Evolutionary conservation across 37 sponge, comb jelly and placozoan genomes (phyloP).

Genomic region (Ephydatia muelleri): DNA sequence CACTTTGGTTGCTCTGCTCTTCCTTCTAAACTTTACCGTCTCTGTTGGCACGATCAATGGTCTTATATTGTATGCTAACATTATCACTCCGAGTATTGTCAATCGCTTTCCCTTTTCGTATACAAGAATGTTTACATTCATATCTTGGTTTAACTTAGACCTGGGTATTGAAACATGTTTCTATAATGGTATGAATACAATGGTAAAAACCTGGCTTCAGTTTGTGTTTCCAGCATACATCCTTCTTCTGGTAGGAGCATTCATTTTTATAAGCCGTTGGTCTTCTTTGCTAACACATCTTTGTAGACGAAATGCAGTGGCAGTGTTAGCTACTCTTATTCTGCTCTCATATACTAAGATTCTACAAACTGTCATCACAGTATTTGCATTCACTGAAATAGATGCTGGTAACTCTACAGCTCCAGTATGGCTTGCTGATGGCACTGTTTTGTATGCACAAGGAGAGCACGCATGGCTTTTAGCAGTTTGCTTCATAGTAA

Average conservation of each 20-base stretch:
- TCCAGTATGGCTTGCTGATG: no score
- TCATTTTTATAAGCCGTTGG: background rate
- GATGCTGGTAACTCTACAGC: background rate
- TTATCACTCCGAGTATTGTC: background rate
- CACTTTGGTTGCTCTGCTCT: background rate
- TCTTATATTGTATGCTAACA: constrained; percentile 2
- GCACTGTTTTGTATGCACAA: no score
- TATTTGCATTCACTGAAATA: background rate
- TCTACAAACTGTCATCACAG: background rate
- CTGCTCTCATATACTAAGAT: background rate
- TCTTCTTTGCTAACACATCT: background rate
- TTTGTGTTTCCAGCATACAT: background rate
- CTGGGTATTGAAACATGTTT: constrained; percentile 5
- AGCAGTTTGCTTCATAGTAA: no score
- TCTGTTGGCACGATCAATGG: background rate
- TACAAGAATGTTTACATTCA: background rate
- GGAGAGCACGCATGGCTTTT: no score
- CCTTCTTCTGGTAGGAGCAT: background rate
- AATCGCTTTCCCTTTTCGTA: background rate
- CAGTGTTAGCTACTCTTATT: background rate
- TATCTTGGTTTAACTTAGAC: background rate
- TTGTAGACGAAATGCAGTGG: background rate
- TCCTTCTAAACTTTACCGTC: background rate
- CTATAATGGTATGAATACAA: background rate
- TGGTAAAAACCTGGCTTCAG: background rate